phyloP scores from a whole-genome alignment of 2,888 invertebrate genomes.

The Leptinotarsa rubiginosa region DNA sequence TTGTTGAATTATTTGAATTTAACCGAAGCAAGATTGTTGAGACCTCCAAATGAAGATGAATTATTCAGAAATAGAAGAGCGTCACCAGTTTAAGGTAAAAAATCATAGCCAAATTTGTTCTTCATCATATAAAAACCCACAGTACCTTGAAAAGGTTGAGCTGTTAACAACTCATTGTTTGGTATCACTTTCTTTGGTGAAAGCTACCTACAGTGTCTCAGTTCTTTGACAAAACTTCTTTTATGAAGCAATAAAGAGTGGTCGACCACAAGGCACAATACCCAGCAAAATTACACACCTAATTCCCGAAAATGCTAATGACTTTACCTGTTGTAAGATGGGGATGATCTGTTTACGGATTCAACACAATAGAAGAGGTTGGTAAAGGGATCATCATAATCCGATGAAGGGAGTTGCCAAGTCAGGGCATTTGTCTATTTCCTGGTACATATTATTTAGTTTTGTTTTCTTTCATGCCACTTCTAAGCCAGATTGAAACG shows the following conservation, averaged over 20 bases:
- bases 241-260: background rate
- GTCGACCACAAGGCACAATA: constrained; percentile 21
- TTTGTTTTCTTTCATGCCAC: constrained; percentile 7
- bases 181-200: background rate
- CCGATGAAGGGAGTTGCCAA: constrained; percentile 26
- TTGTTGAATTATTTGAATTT: no score
- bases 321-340: constrained; percentile 49
- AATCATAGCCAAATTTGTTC: background rate
- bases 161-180: constrained; percentile 15
- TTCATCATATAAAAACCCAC: background rate
- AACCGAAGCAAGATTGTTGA: no score
- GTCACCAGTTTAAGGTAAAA: no score
- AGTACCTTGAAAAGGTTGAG: background rate
- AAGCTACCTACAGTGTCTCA: background rate
- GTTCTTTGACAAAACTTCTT: constrained; percentile 1
- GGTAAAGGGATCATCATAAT: constrained; percentile 39
- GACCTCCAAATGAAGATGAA: no score
- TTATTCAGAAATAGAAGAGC: no score
- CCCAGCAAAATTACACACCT: constrained; percentile 45
- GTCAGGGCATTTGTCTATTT: constrained; percentile 36
- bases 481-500: background rate
- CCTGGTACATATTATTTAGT: constrained; percentile 33
- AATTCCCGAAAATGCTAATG: constrained; percentile 46
- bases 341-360: constrained; percentile 46
- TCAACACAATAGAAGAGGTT: constrained; percentile 36